Evolutionary conservation across 2,888 invertebrate species (phyloP), one percentile per base, ranked within the genome.

Genomic region (Leptopilina syphax): DNA sequence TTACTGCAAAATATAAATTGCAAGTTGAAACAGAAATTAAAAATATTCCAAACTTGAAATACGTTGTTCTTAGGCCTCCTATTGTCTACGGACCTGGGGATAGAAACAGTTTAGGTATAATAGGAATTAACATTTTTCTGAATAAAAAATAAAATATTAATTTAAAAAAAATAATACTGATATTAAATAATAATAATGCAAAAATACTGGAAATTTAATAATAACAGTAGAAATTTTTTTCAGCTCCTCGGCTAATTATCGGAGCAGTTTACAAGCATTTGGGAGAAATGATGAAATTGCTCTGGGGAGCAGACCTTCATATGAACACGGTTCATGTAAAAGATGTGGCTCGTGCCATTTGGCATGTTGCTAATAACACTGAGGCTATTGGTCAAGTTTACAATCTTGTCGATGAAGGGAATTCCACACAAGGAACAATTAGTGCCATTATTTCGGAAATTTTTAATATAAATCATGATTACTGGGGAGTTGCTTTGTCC

Each of bases 191-290:
- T 34, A 76, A 77, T 65, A 47, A 47, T 9, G 8, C 2, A 47
- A 47, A 47, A 47, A 47, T 66, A 34, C 12, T 24, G 6, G 7
- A 41, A 76, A 10, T 8, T 34, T 57, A 13, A 63, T 10, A 9
- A 73, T 76, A 18, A 18, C 18, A 18, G 18, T 67, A 5, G 41
- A 41, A 41, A 5, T 73, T 41, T 83, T 83, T 90, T 92, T 13
- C 92, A 97, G 97, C 96, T 82, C 97, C 97, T 0, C 94, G 98
- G 67, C 94, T 98, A 78, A 94, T 98, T 57, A 95, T 97, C 87
- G 98, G 97, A 80, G 96, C 96, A 63, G 95, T 98, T 84, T 98
- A 98, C 92, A 97, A 96, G 90, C 95, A 97, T 89, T 93, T 98
- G 50, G 95, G 95, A 60, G 97, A 98, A 92, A 96, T 96, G 84